Base-by-base conservation (phyloP, 2,888 invertebrate genomes). In the Chloroclystis v-ata region DNA sequence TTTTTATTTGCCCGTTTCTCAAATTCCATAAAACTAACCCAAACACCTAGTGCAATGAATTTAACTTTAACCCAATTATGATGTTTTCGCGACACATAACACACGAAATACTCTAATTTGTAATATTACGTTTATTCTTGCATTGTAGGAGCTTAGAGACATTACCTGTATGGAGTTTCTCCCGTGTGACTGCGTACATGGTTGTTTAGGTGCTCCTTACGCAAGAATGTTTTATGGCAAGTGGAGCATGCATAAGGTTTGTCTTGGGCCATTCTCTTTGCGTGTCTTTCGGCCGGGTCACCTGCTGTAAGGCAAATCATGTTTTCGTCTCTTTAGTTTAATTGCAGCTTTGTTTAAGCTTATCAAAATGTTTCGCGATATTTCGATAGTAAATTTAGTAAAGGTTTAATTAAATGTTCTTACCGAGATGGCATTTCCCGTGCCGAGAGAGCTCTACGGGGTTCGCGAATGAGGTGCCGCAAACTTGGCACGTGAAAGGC, bases 151-250 rank as follows among this genome's bases (percentile, higher is more conserved):
- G 32, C 16, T 11, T 16, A 24, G n/a, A 13, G 35, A 16, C 12
- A 41, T 54, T 66, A 90, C 90, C 90, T 89, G 78, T 94, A 94
- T 1, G 95, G 94, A 16, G 94, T 95, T 79, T 94, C 95, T 40
- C 95, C 95, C 39, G 95, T 95, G 74, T 93, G 95, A 80, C 94
- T 93, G 52, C 94, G 89, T 2, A 94, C 92, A 67, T 95, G 95
- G 78, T 95, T 95, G 79, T 95, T 94, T 56, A 95, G 89, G 75
- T 96, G 95, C 72, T 95, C 95, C 75, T 95, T 95, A 45, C 95
- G 90, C 8, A 95, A 94, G 80, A 96, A 96, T 16, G 94, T 93
- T 78, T 95, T 95, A 59, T 94, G 94, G 79, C 95, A 96, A 66
- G 94, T 93, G 12, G 93, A 92, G 82, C 95, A 95, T 52, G 93